Percentiles rank a stretch among this genome's conserved stretches.
These are phyloP conservation scores for Uropetala carovei DNA, from an alignment of 2,888 invertebrate species.

Conservation along the genomic window DNA sequence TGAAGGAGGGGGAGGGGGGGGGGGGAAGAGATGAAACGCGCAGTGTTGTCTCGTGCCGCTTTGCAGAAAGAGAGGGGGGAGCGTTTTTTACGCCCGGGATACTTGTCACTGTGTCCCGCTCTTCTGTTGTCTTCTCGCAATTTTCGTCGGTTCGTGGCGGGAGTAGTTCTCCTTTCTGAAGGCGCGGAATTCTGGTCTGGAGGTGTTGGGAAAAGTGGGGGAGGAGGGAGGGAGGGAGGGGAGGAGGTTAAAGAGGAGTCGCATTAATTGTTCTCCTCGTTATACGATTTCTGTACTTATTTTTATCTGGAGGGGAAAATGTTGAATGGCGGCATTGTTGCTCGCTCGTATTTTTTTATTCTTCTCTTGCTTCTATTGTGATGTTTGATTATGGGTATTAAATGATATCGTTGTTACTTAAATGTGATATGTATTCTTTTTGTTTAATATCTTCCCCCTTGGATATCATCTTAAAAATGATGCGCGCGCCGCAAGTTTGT, in stretches of 20 bases:
- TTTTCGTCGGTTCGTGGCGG: neutral
- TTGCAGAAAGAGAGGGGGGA: neutral
- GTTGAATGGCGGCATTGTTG: neutral
- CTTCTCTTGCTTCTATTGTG: neutral
- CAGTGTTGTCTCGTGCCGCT: no score
- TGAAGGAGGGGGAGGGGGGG: neutral
- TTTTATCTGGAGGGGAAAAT: neutral
- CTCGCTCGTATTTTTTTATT: neutral
- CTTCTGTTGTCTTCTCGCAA: neutral
- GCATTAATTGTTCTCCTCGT: conserved; percentile 5
- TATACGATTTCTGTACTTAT: neutral
- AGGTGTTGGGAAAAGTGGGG: neutral
- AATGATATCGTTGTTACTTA: neutral
- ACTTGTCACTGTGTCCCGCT: neutral
- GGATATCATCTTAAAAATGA: neutral
- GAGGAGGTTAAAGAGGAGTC: neutral
- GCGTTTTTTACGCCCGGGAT: neutral
- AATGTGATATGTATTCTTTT: neutral
- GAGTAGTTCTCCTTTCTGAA: neutral
- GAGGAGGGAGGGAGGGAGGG: no score
- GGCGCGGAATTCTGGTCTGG: neutral
- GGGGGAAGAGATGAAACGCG: neutral
- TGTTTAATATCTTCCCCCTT: neutral
- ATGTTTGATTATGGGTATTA: neutral
- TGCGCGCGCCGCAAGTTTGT: no score